Evolutionary conservation across 2,888 invertebrate species (phyloP).

Genomic region (Agrotis clavis): DNA sequence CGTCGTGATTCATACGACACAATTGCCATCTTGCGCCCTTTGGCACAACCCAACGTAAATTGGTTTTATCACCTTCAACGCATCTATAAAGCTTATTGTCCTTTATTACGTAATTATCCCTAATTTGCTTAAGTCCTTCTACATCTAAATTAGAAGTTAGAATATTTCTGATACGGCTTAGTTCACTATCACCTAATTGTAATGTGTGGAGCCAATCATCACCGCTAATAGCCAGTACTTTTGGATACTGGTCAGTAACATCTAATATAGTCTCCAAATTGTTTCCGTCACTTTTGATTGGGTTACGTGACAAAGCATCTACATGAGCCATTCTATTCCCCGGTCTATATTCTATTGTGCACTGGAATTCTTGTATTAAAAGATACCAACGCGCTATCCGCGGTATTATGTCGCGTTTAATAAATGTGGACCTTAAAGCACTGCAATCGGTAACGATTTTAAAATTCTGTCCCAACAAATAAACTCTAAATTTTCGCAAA

Average conservation of each 20-base stretch:
- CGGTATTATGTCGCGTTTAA: slow-evolving; percentile 1
- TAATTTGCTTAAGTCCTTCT: background rate
- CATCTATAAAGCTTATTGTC: background rate
- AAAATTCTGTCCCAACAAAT: background rate
- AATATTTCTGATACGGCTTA: too few relatives aligned
- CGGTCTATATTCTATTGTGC: background rate
- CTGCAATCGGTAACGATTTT: too few relatives aligned
- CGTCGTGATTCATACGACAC: slow-evolving; percentile 20
- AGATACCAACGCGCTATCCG: slow-evolving; percentile 8
- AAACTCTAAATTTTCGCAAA: background rate
- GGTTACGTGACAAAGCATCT: background rate
- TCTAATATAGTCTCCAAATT: too few relatives aligned
- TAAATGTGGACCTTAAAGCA: slow-evolving; percentile 15
- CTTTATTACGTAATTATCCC: slow-evolving; percentile 5
- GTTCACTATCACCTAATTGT: too few relatives aligned
- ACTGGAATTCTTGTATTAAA: background rate
- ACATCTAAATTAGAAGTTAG: background rate
- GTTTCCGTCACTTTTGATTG: too few relatives aligned
- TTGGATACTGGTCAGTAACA: too few relatives aligned
- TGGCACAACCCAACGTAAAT: slow-evolving; percentile 25
- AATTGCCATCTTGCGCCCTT: slow-evolving; percentile 22
- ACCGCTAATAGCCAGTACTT: too few relatives aligned
- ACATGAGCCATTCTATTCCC: background rate
- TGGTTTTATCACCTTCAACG: slow-evolving; percentile 4
- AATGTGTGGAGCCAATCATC: too few relatives aligned